Evolutionary conservation across 2,797 vertebrate species (phyloP).

Genomic region (Brachyalestes nurse): DNA sequence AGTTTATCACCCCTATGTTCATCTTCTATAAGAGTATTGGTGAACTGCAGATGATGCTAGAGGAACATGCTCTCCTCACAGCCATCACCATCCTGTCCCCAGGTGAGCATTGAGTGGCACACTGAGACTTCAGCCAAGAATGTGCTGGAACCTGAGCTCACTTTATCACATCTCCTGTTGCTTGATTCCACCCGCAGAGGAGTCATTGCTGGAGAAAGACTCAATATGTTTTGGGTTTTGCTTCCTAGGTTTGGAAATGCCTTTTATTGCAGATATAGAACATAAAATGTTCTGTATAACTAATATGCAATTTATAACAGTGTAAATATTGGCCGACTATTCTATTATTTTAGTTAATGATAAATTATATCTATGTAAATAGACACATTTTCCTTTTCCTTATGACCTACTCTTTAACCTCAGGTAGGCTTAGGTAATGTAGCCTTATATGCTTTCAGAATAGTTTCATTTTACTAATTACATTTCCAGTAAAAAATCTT

Average conservation of each 20-base stretch:
- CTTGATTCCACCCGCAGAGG: background rate
- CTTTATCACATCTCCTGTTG: background rate
- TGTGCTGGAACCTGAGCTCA: background rate
- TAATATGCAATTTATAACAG: background rate
- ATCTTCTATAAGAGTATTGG: slow-evolving; percentile 96
- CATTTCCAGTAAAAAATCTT: too few species aligned
- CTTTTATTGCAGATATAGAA: too few species aligned
- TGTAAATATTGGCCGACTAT: background rate
- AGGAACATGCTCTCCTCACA: slow-evolving; percentile 94
- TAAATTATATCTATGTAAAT: too few species aligned
- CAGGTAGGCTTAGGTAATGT: background rate
- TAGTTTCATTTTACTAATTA: background rate
- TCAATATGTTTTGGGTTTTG: too few species aligned
- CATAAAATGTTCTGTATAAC: background rate
- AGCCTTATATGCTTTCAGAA: background rate
- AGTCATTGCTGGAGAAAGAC: background rate
- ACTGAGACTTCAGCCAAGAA: background rate
- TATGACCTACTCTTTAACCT: background rate
- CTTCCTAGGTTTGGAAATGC: background rate
- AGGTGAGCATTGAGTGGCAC: slow-evolving; percentile 72
- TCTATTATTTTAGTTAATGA: background rate
- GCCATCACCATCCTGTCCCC: slow-evolving; percentile 92
- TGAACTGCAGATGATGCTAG: slow-evolving; percentile 89
- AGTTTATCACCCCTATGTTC: slow-evolving; percentile 96
- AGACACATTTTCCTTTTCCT: slow-evolving; percentile 1